phyloP scores from a whole-genome alignment of 2,888 invertebrate species.

The Volucella bombylans region DNA sequence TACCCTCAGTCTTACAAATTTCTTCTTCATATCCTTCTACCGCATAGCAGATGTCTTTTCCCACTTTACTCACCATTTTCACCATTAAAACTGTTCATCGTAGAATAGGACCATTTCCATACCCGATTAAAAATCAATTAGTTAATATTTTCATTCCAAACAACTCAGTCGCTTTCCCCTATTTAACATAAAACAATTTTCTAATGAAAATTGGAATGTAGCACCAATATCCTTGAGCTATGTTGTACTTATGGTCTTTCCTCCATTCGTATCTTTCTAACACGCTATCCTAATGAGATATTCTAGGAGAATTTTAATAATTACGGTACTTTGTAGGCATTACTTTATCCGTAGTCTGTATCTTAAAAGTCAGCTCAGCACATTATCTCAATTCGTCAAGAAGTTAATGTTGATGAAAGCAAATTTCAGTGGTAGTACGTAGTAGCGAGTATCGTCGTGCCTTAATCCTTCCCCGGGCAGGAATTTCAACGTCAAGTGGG shows the following conservation, averaged over 20 bases:
- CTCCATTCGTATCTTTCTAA: slow-evolving; percentile 7
- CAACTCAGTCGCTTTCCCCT: not conserved
- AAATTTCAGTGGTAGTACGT: slow-evolving; percentile 41
- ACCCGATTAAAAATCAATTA: slow-evolving; percentile 14
- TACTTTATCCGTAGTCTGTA: slow-evolving; percentile 20
- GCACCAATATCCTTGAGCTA: not conserved
- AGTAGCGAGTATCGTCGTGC: not conserved
- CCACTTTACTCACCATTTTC: not conserved
- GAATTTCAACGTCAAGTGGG: slow-evolving; percentile 48
- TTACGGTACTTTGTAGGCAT: slow-evolving; percentile 51
- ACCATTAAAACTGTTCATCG: slow-evolving; percentile 14
- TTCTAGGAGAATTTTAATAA: slow-evolving; percentile 46
- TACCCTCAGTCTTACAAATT: not conserved
- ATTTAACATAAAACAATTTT: not conserved
- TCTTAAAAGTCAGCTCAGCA: slow-evolving; percentile 20
- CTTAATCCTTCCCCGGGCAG: slow-evolving; percentile 32
- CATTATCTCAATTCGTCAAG: slow-evolving; percentile 65
- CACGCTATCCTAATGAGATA: slow-evolving; percentile 53
- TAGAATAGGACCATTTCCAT: slow-evolving; percentile 13
- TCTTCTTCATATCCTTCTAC: not conserved
- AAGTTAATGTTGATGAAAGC: slow-evolving; percentile 65
- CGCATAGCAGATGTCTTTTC: not conserved
- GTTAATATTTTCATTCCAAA: slow-evolving; percentile 3
- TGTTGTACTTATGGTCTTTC: not conserved
- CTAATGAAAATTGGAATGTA: slow-evolving; percentile 4